Percentiles rank a stretch among this genome's conserved stretches.
Evolutionary conservation across 2,888 invertebrate genomes (phyloP).

Genomic region (Helleia helle): DNA sequence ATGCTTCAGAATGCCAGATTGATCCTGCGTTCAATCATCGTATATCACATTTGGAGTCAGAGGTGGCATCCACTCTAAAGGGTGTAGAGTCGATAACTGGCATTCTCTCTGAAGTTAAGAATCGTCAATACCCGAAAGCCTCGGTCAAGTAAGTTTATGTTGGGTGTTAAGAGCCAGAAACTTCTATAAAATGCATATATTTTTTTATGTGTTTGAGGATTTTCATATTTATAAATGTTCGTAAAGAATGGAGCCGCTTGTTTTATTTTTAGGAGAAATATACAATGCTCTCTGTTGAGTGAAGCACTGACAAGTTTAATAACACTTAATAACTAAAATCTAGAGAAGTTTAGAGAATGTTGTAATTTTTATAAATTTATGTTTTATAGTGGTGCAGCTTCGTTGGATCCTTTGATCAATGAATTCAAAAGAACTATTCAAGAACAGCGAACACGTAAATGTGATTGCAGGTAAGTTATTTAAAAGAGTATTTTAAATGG

Average conservation of each 20-base stretch:
- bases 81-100: slow-evolving; percentile 49
- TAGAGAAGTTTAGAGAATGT: too few relatives aligned
- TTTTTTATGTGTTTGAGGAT: too few relatives aligned
- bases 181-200: too few relatives aligned
- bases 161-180: too few relatives aligned
- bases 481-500: too few relatives aligned
- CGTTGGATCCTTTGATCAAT: slow-evolving; percentile 32
- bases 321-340: too few relatives aligned
- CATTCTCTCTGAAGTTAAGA: slow-evolving; percentile 56
- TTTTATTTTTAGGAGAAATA: too few relatives aligned
- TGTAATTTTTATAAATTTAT: too few relatives aligned
- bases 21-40: slow-evolving; percentile 37
- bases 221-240: too few relatives aligned
- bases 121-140: slow-evolving; percentile 34
- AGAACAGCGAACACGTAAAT: slow-evolving; percentile 47
- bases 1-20: slow-evolving; percentile 30
- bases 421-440: slow-evolving; percentile 52
- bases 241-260: too few relatives aligned
- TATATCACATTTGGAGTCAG: slow-evolving; percentile 36
- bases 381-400: slow-evolving; percentile 31
- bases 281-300: too few relatives aligned
- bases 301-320: too few relatives aligned
- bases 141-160: slow-evolving; percentile 26
- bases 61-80: slow-evolving; percentile 36
- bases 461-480: slow-evolving; percentile 59